Percentiles rank a stretch among this genome's conserved stretches.
Conservation (phyloP, 2,113 vertebrate species). For the Chitala chitala region DNA sequence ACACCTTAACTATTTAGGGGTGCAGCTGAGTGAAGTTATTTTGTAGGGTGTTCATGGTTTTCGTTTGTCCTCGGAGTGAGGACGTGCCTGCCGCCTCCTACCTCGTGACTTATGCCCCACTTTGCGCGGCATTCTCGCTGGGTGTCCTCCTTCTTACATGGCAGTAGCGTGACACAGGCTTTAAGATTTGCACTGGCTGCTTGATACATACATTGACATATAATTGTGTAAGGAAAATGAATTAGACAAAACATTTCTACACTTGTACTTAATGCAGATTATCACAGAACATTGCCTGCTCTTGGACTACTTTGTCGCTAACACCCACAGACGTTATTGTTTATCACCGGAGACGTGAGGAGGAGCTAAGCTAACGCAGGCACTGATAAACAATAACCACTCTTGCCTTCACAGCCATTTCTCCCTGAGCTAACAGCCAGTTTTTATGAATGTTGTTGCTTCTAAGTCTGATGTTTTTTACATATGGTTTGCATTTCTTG, state of each 20-base stretch:
- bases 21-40: not conserved
- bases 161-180: no score
- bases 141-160: not conserved
- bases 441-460: not conserved
- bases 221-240: conserved; percentile 29
- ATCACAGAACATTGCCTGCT: conserved; percentile 34
- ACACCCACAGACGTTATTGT: conserved; percentile 35
- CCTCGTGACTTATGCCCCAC: not conserved
- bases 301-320: conserved; percentile 32
- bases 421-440: not conserved
- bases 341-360: conserved; percentile 21
- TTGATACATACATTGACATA: conserved; percentile 1
- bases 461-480: not conserved
- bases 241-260: conserved; percentile 24
- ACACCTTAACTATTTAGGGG: not conserved
- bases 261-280: conserved; percentile 11
- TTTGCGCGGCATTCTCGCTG: not conserved
- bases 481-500: no score
- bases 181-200: no score
- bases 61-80: not conserved
- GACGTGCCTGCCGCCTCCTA: not conserved
- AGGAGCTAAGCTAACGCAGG: conserved; percentile 29
- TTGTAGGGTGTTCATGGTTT: not conserved
- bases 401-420: not conserved
- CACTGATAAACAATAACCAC: conserved; percentile 25